Evolutionary conservation across 2,888 invertebrate genomes (phyloP).

Genomic region (Mystacides longicornis): DNA sequence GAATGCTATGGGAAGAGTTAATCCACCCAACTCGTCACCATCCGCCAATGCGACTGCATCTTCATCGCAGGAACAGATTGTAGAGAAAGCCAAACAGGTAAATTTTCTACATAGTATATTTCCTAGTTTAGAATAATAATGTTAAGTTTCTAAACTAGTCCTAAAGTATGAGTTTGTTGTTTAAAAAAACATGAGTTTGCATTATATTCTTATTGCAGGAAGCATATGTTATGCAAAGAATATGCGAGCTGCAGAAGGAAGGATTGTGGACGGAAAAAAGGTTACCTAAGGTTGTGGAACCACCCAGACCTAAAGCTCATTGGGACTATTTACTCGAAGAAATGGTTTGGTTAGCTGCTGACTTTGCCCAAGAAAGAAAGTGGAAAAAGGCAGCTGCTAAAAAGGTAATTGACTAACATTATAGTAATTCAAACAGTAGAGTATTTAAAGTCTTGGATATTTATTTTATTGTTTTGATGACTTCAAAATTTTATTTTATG

Average conservation of each 20-base stretch:
- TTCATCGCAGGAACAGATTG: constrained; percentile 63
- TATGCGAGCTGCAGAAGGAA: constrained; percentile 85
- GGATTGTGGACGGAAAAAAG: constrained; percentile 92
- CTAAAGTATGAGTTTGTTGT: too few relatives aligned
- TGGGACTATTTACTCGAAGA: constrained; percentile 99
- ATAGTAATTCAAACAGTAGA: too few relatives aligned
- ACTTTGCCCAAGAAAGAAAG: constrained; percentile 95
- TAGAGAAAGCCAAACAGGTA: constrained; percentile 77
- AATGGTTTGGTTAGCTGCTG: constrained; percentile 97
- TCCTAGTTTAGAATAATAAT: neutral
- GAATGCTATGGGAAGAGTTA: constrained; percentile 32
- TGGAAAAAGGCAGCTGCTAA: constrained; percentile 96
- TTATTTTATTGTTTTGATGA: too few relatives aligned
- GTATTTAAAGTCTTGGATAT: too few relatives aligned
- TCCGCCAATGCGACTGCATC: constrained; percentile 29
- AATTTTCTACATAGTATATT: neutral
- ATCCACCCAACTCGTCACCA: constrained; percentile 24
- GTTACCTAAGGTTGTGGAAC: constrained; percentile 87
- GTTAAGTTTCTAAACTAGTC: too few relatives aligned
- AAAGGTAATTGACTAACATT: too few relatives aligned
- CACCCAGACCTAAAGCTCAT: constrained; percentile 84
- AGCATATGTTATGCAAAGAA: constrained; percentile 88
- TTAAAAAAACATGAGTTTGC: too few relatives aligned
- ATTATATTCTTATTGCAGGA: too few relatives aligned
- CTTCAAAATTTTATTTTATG: too few relatives aligned